Evolutionary conservation across 2,113 vertebrate genomes (phyloP).

Genomic region (Cynocephalus volans): DNA sequence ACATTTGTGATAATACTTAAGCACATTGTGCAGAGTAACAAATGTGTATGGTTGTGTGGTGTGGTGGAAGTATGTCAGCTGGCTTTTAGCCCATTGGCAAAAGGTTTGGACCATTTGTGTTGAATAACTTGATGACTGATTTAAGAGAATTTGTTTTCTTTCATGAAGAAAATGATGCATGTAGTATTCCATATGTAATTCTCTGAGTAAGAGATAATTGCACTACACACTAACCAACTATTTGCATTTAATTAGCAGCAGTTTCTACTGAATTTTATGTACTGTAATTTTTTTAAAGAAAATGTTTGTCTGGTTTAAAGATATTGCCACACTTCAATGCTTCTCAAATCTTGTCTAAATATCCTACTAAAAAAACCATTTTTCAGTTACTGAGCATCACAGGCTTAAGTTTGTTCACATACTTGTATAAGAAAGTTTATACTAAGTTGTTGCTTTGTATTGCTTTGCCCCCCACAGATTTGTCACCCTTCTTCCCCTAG

Average conservation of each 20-base stretch:
- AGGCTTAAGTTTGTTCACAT: background rate
- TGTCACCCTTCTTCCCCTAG: too few species aligned
- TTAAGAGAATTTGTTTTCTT: conserved; percentile 72
- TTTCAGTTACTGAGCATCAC: background rate
- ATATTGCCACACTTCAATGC: background rate
- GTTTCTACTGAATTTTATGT: conserved; percentile 66
- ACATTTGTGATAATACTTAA: conserved; percentile 28
- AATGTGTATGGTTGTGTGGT: background rate
- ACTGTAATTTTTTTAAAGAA: conserved; percentile 69
- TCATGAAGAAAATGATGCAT: conserved; percentile 67
- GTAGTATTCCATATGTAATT: conserved; percentile 71
- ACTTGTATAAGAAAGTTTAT: too few species aligned
- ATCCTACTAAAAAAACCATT: background rate
- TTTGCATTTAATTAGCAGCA: conserved; percentile 79
- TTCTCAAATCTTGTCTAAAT: conserved; percentile 59
- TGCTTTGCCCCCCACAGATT: too few species aligned
- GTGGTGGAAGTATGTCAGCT: conserved; percentile 43
- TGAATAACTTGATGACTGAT: conserved; percentile 66
- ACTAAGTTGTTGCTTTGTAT: too few species aligned
- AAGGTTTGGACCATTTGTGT: conserved; percentile 70
- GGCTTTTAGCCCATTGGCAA: conserved; percentile 49
- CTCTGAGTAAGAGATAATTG: conserved; percentile 79
- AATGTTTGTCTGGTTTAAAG: conserved; percentile 71
- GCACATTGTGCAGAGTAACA: background rate
- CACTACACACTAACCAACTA: conserved; percentile 58